Evolutionary conservation across 2,797 vertebrate species (phyloP).

Genomic region (Oreonectes daqikongensis): DNA sequence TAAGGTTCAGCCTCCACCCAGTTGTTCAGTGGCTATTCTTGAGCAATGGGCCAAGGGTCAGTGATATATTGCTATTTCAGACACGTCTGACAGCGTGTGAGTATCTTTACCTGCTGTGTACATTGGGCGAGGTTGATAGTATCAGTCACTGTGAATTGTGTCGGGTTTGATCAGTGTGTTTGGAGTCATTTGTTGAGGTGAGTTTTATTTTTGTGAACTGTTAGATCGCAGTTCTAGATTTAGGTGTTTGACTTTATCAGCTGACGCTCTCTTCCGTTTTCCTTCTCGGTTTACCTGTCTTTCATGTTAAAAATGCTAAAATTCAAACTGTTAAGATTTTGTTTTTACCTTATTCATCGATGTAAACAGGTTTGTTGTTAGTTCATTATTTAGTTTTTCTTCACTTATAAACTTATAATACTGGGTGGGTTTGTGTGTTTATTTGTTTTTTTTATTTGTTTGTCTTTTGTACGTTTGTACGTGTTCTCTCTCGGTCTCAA

Average conservation of each 20-base stretch:
- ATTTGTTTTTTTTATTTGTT: background rate
- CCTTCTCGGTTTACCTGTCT: background rate
- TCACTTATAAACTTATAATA: too few species aligned
- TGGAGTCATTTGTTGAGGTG: background rate
- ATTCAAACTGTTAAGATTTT: background rate
- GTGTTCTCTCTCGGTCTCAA: background rate
- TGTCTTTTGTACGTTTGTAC: fast-evolving
- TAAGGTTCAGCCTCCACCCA: background rate
- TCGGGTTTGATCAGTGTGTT: background rate
- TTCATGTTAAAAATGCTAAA: background rate
- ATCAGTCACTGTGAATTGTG: background rate
- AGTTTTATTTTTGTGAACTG: background rate
- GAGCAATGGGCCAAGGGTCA: background rate
- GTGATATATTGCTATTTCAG: background rate
- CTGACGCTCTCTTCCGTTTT: background rate
- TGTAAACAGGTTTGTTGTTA: too few species aligned
- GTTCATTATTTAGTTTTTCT: too few species aligned
- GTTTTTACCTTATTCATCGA: too few species aligned
- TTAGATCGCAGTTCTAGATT: background rate
- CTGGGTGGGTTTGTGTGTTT: background rate
- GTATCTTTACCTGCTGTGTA: background rate
- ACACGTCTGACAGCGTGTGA: background rate
- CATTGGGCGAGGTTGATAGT: background rate
- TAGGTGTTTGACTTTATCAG: background rate
- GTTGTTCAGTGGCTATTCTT: background rate